These are phyloP conservation scores for Zaprionus obscuricornis DNA, from an alignment of 2,888 invertebrate species.

Conservation along the genomic window DNA sequence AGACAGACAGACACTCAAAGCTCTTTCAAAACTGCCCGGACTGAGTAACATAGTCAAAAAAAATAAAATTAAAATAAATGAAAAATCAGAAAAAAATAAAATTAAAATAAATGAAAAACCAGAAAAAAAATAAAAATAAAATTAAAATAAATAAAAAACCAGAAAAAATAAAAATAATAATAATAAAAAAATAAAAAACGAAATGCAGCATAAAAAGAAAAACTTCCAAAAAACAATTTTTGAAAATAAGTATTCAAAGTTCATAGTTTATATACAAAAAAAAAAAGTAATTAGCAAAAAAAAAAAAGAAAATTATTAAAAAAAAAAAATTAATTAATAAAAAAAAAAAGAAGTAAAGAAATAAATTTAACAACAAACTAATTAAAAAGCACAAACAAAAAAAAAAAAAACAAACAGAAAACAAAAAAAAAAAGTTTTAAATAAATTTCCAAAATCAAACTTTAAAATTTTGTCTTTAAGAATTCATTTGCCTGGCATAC, in stretches of 20 bases:
- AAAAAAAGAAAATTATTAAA: slow-evolving; percentile 14
- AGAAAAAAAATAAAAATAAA: slow-evolving; percentile 15
- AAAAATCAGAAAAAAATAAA: not conserved
- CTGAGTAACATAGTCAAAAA: slow-evolving; percentile 53
- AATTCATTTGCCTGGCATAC: too few species aligned
- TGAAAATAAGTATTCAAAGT: slow-evolving; percentile 51
- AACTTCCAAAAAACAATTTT: too few species aligned
- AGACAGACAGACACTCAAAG: too few species aligned
- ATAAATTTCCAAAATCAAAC: slow-evolving; percentile 49
- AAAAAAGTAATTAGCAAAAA: slow-evolving; percentile 34
- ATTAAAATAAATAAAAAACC: slow-evolving; percentile 17
- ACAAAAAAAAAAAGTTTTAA: slow-evolving; percentile 41
- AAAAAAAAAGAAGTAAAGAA: not conserved
- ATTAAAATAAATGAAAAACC: slow-evolving; percentile 29
- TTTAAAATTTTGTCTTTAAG: slow-evolving; percentile 41
- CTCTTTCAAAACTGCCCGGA: slow-evolving; percentile 50
- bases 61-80: not conserved
- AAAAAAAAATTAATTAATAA: slow-evolving; percentile 15
- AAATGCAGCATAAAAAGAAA: slow-evolving; percentile 50
- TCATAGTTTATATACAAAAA: slow-evolving; percentile 49
- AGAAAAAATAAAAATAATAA: slow-evolving; percentile 29
- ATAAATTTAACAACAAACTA: too few species aligned
- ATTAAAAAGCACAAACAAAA: slow-evolving; percentile 18
- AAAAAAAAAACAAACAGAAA: slow-evolving; percentile 1
- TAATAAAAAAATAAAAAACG: slow-evolving; percentile 47